Conservation (phyloP, 2,797 vertebrate species). For the Betta splendens region DNA sequence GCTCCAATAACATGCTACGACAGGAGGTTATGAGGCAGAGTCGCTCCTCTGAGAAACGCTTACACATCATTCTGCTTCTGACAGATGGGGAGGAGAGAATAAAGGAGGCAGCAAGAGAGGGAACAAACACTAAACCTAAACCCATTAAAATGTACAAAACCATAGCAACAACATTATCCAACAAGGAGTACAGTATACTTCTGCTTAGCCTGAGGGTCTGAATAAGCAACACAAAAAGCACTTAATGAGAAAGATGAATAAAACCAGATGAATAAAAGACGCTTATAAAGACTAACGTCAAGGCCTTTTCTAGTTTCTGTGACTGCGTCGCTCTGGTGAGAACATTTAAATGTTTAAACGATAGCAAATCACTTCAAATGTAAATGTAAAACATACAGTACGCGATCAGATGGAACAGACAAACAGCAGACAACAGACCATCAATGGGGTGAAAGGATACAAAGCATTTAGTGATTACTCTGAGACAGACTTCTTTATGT, state of each 20-base stretch:
- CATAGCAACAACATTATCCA: constrained; percentile 4
- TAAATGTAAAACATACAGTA: too few species aligned
- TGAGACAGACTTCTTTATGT: constrained; percentile 19
- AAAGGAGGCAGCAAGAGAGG: not conserved
- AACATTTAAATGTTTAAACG: not conserved
- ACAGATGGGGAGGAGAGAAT: not conserved
- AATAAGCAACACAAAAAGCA: not conserved
- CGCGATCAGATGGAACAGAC: too few species aligned
- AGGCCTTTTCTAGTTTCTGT: not conserved
- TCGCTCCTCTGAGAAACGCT: constrained; percentile 14
- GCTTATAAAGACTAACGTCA: constrained; percentile 14
- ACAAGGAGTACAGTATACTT: constrained; percentile 6
- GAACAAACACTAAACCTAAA: constrained; percentile 5
- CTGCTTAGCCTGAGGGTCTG: not conserved
- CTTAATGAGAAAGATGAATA: constrained; percentile 16
- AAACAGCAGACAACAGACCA: too few species aligned
- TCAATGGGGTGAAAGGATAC: constrained; percentile 4
- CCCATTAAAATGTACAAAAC: constrained; percentile 11
- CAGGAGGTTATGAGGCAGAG: constrained; percentile 43
- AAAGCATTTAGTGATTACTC: constrained; percentile 6
- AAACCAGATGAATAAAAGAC: constrained; percentile 6
- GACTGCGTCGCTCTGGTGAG: not conserved
- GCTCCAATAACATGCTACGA: constrained; percentile 25
- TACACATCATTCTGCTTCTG: constrained; percentile 13
- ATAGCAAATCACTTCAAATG: too few species aligned